phyloP scores from a whole-genome alignment of 2,113 vertebrate genomes.

The Macaca fascicularis region DNA sequence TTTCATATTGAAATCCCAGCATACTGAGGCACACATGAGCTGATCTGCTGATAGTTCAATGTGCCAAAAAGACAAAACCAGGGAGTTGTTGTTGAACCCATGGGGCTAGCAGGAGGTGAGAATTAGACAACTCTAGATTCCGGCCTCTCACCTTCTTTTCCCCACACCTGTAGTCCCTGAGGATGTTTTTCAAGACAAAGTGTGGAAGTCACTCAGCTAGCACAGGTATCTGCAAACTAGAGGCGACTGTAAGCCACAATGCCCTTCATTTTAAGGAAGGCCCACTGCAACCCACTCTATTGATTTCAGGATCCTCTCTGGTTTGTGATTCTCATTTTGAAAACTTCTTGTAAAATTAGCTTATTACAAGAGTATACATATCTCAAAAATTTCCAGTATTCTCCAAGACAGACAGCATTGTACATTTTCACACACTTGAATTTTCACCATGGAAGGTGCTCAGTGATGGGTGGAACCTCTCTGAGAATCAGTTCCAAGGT shows the following conservation, averaged over 20 bases:
- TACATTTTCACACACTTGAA: accelerated
- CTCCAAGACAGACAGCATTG: accelerated
- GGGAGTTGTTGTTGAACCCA: no score
- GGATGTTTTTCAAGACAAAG: background rate
- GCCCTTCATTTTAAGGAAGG: background rate
- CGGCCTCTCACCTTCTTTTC: background rate
- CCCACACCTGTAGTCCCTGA: accelerated
- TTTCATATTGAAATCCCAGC: background rate
- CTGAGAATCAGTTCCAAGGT: accelerated
- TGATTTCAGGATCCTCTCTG: no score
- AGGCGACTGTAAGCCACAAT: background rate
- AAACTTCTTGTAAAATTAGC: background rate
- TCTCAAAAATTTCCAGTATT: background rate
- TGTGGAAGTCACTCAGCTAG: background rate
- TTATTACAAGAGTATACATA: accelerated
- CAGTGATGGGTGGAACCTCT: accelerated
- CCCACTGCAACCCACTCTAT: accelerated
- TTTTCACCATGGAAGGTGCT: accelerated
- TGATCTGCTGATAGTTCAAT: background rate
- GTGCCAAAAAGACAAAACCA: no score
- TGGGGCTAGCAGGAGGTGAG: accelerated
- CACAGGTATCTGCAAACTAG: accelerated
- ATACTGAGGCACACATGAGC: background rate
- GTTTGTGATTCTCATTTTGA: background rate
- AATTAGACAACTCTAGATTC: no score